These are phyloP conservation scores for Drosophila sordidula DNA, from an alignment of 2,888 invertebrate genomes.

Conservation along the genomic window DNA sequence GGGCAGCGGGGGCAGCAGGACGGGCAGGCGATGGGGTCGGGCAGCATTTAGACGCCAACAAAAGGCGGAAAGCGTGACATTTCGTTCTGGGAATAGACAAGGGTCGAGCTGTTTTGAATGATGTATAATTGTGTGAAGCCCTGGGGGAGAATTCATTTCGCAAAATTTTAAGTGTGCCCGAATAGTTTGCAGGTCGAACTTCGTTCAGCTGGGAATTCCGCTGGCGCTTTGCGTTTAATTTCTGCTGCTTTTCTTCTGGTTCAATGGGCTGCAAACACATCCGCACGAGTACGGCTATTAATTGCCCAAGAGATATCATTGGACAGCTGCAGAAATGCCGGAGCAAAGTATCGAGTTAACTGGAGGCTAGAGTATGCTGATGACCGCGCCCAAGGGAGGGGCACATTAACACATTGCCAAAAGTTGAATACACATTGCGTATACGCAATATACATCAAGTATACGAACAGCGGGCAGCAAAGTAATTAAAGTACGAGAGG, in stretches of 20 bases:
- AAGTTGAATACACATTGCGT: slow-evolving; percentile 32
- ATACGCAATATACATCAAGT: slow-evolving; percentile 45
- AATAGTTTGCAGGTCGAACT: slow-evolving; percentile 48
- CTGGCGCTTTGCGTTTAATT: slow-evolving; percentile 14
- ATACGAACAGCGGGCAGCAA: slow-evolving; percentile 33
- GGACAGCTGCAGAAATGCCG: slow-evolving; percentile 17
- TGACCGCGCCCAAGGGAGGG: slow-evolving; percentile 22
- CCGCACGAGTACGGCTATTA: slow-evolving; percentile 40
- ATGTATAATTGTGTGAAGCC: slow-evolving; percentile 58
- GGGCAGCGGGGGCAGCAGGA: background rate
- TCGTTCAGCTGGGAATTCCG: slow-evolving; percentile 12
- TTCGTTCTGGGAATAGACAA: slow-evolving; percentile 31
- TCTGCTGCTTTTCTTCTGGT: slow-evolving; percentile 11
- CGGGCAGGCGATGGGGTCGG: background rate
- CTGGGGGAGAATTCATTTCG: slow-evolving; percentile 29
- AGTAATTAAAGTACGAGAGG: slow-evolving; percentile 60
- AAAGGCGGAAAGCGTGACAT: slow-evolving; percentile 46
- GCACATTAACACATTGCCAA: slow-evolving; percentile 25
- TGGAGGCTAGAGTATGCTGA: slow-evolving; percentile 21
- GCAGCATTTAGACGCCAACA: slow-evolving; percentile 31
- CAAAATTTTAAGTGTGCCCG: slow-evolving; percentile 54
- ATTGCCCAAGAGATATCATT: slow-evolving; percentile 52
- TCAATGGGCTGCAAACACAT: slow-evolving; percentile 20
- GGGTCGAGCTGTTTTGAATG: slow-evolving; percentile 51
- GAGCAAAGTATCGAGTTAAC: slow-evolving; percentile 18